phyloP scores from a whole-genome alignment of 2,888 invertebrate genomes.

The Parascotia fuliginaria region DNA sequence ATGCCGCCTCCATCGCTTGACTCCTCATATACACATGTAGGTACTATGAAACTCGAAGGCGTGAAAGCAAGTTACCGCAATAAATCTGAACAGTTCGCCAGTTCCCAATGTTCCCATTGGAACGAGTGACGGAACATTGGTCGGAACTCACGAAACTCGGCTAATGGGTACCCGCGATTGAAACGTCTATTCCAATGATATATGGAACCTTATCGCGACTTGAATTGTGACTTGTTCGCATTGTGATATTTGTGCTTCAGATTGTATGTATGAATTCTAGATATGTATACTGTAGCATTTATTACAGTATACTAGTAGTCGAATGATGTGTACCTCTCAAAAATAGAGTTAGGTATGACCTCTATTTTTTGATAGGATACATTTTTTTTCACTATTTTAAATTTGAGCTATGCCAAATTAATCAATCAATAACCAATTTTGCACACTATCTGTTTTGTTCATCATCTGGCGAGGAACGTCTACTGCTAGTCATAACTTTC shows the following conservation, averaged over 20 bases:
- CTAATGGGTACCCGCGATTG: slow-evolving; percentile 58
- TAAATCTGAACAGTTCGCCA: slow-evolving; percentile 60
- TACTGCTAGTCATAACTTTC: too few relatives aligned
- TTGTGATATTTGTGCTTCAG: slow-evolving; percentile 17
- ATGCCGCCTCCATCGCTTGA: slow-evolving; percentile 2
- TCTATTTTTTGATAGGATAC: too few relatives aligned
- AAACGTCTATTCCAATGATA: slow-evolving; percentile 49
- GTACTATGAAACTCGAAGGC: slow-evolving; percentile 29
- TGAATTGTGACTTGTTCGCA: slow-evolving; percentile 21
- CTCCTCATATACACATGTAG: slow-evolving; percentile 14
- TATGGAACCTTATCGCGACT: slow-evolving; percentile 29
- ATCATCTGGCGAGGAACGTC: too few relatives aligned
- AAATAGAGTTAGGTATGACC: too few relatives aligned
- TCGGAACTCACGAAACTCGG: slow-evolving; percentile 55
- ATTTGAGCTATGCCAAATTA: too few relatives aligned
- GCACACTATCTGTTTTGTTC: too few relatives aligned
- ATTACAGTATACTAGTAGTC: too few relatives aligned
- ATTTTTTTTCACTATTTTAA: too few relatives aligned
- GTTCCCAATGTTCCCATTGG: slow-evolving; percentile 54
- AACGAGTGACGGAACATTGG: slow-evolving; percentile 54
- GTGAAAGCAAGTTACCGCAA: slow-evolving; percentile 53
- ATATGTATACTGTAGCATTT: too few relatives aligned
- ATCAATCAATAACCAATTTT: too few relatives aligned
- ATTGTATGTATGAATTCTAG: background rate
- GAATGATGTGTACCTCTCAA: too few relatives aligned